Evolutionary conservation across 2,113 vertebrate species (phyloP).

Genomic region (Peromyscus californicus): DNA sequence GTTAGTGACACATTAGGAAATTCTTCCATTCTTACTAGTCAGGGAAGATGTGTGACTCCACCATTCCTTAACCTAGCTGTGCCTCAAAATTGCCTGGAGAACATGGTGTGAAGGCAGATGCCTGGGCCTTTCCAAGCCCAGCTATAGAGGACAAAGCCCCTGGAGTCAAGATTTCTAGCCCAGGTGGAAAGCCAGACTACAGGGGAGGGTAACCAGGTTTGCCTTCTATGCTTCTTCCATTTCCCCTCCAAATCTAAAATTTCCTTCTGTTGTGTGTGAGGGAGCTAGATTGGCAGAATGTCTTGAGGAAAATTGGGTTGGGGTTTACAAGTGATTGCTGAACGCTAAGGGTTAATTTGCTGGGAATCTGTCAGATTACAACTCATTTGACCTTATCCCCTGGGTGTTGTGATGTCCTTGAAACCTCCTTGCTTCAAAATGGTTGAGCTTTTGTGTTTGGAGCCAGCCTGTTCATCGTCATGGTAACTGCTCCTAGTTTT

Average conservation of each 20-base stretch:
- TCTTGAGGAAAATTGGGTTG: constrained; percentile 18
- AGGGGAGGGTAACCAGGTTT: not conserved
- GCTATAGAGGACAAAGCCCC: not conserved
- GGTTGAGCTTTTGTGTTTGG: constrained; percentile 81
- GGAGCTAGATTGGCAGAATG: not conserved
- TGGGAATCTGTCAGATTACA: constrained; percentile 10
- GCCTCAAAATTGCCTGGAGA: not conserved
- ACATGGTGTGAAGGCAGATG: not conserved
- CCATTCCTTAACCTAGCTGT: not conserved
- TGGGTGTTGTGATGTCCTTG: constrained; percentile 52
- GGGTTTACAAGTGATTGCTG: not conserved
- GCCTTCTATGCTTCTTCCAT: not conserved
- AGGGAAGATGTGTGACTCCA: not conserved
- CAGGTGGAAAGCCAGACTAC: not conserved
- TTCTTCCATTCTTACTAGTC: not conserved
- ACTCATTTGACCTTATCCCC: constrained; percentile 23
- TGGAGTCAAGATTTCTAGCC: not conserved
- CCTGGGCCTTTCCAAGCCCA: not conserved
- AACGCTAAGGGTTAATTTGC: constrained; percentile 47
- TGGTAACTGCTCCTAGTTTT: constrained; percentile 86
- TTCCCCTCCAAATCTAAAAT: not conserved
- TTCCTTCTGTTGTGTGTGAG: not conserved
- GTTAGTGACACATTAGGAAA: constrained; percentile 26
- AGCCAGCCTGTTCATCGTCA: constrained; percentile 84
- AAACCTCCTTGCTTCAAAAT: constrained; percentile 53